Base-by-base conservation (phyloP, 2,113 vertebrate species). In the Pycnonotus jocosus region DNA sequence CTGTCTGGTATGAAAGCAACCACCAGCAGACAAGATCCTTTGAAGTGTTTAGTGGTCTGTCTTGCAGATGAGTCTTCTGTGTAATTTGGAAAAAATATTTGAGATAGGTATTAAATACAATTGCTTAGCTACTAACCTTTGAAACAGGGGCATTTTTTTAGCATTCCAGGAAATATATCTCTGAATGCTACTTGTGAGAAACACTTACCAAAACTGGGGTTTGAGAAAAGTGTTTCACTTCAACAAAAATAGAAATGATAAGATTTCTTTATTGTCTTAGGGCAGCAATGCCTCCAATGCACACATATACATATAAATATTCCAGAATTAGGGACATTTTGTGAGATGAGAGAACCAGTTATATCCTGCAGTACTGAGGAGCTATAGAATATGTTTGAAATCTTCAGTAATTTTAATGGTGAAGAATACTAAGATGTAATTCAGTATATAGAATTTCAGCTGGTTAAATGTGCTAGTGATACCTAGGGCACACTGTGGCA, bases 11-110 rank as follows among this genome's bases (percentile, higher is more conserved):
- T 54, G 83, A 66, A 84, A 93, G 35, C 68, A 86, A n/a, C 82
- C 7, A 12, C n/a, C 64, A 77, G 71, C 47, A 51, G 64, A 83
- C 1, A 24, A 71, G 60, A 20, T 84, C 72, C 72, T 96, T 84
- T 97, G 86, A 94, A 93, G 76, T 44, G 14, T 70, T 86, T 14
- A 70, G 93, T 69, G 79, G 73, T 88, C 74, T 93, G 88, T 92
- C 54, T 86, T 90, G 58, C 88, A 86, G 45, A 87, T 87, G 93
- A 88, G 90, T 62, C 6, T 66, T 91, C 11, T 48, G 15, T 3
- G 13, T 84, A 68, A 74, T 89, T 94, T 84, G 27, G 30, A 28
- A 47, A 90, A 80, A 88, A 11, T 2, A 9, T 81, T 70, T 56
- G 38, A 62, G 38, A 25, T 73, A 1, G 50, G 10, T 82, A 35